Evolutionary conservation across 2,888 invertebrate species (phyloP).

Genomic region (Onchidella celtica): DNA sequence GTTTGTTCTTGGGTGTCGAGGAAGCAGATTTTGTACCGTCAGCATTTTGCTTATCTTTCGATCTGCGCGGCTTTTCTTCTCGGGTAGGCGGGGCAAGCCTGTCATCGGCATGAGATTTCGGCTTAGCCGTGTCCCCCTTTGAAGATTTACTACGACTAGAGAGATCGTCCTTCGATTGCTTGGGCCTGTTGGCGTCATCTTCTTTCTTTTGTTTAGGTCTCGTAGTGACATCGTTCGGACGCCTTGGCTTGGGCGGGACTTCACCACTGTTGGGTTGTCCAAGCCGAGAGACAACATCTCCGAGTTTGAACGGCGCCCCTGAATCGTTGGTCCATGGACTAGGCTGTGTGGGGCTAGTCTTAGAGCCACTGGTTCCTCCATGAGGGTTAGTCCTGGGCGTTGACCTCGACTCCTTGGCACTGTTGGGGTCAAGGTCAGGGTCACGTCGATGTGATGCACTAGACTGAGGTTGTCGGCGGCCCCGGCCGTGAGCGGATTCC

Average conservation of each 20-base stretch:
- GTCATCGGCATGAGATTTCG: neutral
- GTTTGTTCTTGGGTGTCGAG: conserved; percentile 36
- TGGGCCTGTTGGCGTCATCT: conserved; percentile 47
- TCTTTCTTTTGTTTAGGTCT: conserved; percentile 53
- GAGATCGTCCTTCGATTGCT: conserved; percentile 51
- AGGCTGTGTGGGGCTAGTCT: neutral
- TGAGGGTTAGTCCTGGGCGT: neutral
- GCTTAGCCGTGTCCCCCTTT: neutral
- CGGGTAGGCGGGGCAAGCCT: neutral
- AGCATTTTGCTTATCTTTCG: neutral
- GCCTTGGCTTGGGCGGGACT: neutral
- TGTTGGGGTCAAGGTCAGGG: neutral
- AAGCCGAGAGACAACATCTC: conserved; percentile 10
- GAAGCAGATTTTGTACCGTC: neutral
- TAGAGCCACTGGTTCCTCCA: neutral
- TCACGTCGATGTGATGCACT: conserved; percentile 10
- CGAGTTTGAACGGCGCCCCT: neutral
- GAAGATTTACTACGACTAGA: conserved; percentile 7
- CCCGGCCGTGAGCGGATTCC: conserved; percentile 41
- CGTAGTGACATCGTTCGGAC: neutral
- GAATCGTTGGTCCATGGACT: conserved; percentile 2
- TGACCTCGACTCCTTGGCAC: conserved; percentile 6
- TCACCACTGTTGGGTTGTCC: neutral
- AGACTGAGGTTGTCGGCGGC: conserved; percentile 35
- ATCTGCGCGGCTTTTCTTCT: neutral